Conservation (phyloP, 2,888 invertebrate genomes). For the Agrilus mali region DNA sequence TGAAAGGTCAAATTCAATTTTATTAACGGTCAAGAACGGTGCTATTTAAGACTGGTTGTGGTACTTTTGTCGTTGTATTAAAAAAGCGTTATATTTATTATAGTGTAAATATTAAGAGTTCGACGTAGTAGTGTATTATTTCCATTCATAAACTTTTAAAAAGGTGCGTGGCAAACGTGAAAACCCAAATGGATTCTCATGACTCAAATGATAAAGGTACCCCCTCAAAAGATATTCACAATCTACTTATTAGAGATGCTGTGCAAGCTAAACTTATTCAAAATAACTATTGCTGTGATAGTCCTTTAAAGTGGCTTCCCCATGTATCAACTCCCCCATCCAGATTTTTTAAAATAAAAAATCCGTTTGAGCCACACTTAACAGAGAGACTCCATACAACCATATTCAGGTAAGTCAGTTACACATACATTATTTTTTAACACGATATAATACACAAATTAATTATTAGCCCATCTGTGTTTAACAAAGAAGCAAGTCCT, state of each 20-base stretch:
- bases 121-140: too few species aligned
- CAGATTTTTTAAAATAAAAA: conserved; percentile 43
- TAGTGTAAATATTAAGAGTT: too few species aligned
- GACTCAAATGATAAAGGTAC: too few species aligned
- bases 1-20: too few species aligned
- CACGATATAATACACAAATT: not conserved
- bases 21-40: too few species aligned
- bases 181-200: too few species aligned
- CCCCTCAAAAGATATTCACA: too few species aligned
- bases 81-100: too few species aligned
- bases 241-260: conserved; percentile 3
- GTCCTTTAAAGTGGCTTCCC: conserved; percentile 31
- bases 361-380: conserved; percentile 56
- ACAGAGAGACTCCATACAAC: conserved; percentile 53
- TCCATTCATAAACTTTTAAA: too few species aligned
- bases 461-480: conserved; percentile 30
- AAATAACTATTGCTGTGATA: conserved; percentile 19
- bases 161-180: too few species aligned
- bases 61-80: too few species aligned
- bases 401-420: conserved; percentile 50
- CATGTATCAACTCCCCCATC: conserved; percentile 44
- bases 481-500: conserved; percentile 28
- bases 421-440: not conserved
- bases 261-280: conserved; percentile 10
- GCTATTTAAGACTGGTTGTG: too few species aligned